phyloP scores from a whole-genome alignment of 2,113 vertebrate species.

The Notiomystis cincta region DNA sequence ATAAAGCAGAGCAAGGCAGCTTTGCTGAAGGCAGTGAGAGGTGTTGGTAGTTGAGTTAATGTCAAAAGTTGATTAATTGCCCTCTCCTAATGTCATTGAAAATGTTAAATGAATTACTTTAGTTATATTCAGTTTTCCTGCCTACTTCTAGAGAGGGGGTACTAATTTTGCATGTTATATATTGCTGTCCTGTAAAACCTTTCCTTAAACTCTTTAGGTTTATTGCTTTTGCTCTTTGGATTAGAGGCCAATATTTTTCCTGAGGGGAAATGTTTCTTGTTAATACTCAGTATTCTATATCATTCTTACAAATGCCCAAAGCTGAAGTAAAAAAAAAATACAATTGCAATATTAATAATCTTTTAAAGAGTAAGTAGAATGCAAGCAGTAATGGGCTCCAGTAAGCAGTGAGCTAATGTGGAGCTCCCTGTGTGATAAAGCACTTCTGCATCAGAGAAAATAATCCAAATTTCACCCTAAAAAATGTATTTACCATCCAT shows the following conservation, averaged over 20 bases:
- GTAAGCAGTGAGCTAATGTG: background rate
- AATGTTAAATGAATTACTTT: slow-evolving; percentile 62
- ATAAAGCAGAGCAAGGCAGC: slow-evolving; percentile 10
- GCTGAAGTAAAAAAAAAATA: background rate
- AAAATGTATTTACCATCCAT: background rate
- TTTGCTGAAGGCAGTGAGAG: slow-evolving; percentile 48
- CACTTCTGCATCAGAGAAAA: background rate
- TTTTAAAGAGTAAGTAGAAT: background rate
- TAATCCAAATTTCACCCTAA: slow-evolving; percentile 24
- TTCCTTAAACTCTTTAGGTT: slow-evolving; percentile 54
- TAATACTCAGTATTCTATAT: background rate
- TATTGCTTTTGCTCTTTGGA: slow-evolving; percentile 52
- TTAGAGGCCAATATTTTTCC: slow-evolving; percentile 36
- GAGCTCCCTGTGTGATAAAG: background rate
- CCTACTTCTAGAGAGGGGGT: slow-evolving; percentile 41
- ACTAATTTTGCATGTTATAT: slow-evolving; percentile 62
- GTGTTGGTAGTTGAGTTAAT: slow-evolving; percentile 51
- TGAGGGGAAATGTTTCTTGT: background rate
- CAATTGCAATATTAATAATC: slow-evolving; percentile 20
- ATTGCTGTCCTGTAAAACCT: slow-evolving; percentile 26
- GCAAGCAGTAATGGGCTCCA: background rate
- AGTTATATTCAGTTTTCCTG: slow-evolving; percentile 30
- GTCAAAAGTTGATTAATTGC: slow-evolving; percentile 65
- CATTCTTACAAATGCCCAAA: slow-evolving; percentile 42
- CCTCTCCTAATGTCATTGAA: slow-evolving; percentile 58